Evolutionary conservation across 2,888 invertebrate genomes (phyloP), one percentile per base, ranked within the genome.

Genomic region (Metellina segmentata): DNA sequence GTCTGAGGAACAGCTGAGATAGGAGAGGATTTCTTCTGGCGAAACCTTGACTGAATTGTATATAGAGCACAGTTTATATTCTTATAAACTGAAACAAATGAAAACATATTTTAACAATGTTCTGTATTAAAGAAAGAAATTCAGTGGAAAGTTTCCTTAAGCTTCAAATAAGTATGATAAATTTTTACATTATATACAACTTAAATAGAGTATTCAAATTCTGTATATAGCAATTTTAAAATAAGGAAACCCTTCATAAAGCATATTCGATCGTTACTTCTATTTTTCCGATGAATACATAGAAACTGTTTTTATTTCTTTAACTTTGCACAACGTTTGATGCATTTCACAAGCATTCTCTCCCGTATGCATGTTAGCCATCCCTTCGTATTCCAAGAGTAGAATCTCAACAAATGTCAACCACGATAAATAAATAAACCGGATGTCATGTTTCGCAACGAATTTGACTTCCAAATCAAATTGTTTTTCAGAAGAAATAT

Each of bases 401-500:
- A 51, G 77, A 77, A 77, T 34, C n/a, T 48, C 49, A 77, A 6
- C 78, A 78, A 7, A 78, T 52, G 78, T 51, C 78, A 78, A 51
- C 78, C n/a, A 19, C 52, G 52, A 78, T 52, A 52, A 78, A 78
- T 19, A 78, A 78, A n/a, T 78, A 78, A 78, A 52, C 6, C 8
- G 9, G 19, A 13, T 78, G 78, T 52, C 51, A 16, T 51, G 9
- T 16, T 19, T 78, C 16, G 8, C 19, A 20, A 1, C 52, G 13
- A 52, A 52, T 78, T 78, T 78, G 78, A 78, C 78, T 78, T 78
- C 5, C 78, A 78, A 78, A 78, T 78, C 51, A 16, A 16, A 52
- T 52, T 9, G 48, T 16, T 71, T 71, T 71, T 1, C 9, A 0
- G 48, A 48, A 75, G 48, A 7, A 75, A 48, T 8, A 34, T 8